Conservation (phyloP, 1,140 invertebrate genomes). For the Procambarus virginalis region DNA sequence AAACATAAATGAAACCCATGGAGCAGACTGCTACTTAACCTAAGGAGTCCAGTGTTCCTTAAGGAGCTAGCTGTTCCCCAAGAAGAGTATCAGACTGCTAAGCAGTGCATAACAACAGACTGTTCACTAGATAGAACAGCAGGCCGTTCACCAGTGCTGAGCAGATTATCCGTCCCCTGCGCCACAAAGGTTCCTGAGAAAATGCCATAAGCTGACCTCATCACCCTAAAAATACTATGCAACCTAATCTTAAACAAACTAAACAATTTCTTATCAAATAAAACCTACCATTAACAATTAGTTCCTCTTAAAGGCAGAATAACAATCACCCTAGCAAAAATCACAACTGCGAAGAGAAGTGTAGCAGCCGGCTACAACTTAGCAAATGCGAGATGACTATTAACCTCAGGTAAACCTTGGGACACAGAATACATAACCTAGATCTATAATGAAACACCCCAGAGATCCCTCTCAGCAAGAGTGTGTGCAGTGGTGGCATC, state of each 20-base stretch:
- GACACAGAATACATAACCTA: conserved; percentile 56
- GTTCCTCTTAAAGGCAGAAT: conserved; percentile 49
- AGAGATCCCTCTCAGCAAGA: conserved; percentile 54
- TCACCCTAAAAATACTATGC: conserved; percentile 52
- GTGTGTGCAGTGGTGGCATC: conserved; percentile 56
- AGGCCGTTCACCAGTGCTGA: conserved; percentile 18
- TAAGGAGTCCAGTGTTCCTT: conserved; percentile 2
- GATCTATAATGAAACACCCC: conserved; percentile 48
- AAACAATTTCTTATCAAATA: conserved; percentile 50
- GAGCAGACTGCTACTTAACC: not conserved
- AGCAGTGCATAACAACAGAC: conserved; percentile 22
- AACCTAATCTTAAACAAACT: conserved; percentile 57
- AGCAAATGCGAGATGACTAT: conserved; percentile 59
- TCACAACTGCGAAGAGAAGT: conserved; percentile 51
- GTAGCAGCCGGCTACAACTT: conserved; percentile 48
- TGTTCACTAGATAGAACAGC: not conserved
- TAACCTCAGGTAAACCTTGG: conserved; percentile 52
- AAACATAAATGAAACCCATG: conserved; percentile 20
- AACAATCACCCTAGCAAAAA: conserved; percentile 57
- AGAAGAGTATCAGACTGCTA: conserved; percentile 1
- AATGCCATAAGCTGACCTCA: conserved; percentile 46
- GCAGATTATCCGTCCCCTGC: conserved; percentile 51
- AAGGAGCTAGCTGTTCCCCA: not conserved
- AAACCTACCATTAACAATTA: conserved; percentile 55
- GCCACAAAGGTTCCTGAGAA: conserved; percentile 61